A percentile compares a stretch with the other conserved stretches of the same genome.
Conservation (phyloP, 2,797 vertebrate species). For the Emydoidea blandingii region DNA sequence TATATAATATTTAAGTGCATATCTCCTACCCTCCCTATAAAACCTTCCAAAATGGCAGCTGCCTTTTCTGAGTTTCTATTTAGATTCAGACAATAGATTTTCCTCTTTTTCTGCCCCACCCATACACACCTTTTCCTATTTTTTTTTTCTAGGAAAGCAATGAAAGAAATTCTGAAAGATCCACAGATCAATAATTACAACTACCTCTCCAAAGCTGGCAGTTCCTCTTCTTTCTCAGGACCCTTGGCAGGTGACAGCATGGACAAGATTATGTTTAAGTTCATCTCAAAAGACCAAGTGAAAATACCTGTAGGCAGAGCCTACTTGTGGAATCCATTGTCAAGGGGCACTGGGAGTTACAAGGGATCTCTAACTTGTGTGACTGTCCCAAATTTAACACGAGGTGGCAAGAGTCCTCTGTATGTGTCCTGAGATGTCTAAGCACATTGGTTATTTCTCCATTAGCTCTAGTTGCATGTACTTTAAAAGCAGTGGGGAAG, state of each 20-base stretch:
- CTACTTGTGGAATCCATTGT: neutral
- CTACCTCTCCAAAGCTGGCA: conserved; percentile 50
- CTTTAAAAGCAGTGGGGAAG: neutral
- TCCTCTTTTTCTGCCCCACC: neutral
- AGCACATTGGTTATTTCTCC: neutral
- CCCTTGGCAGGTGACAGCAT: conserved; percentile 72
- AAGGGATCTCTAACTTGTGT: neutral
- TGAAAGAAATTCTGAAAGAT: conserved; percentile 65
- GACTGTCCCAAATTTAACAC: neutral
- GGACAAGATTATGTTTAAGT: neutral
- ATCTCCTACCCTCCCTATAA: neutral
- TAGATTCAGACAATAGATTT: neutral
- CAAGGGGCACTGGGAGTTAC: neutral
- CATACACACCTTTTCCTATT: neutral
- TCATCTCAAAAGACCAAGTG: neutral
- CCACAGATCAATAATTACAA: conserved; percentile 72
- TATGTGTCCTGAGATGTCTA: too few relatives aligned
- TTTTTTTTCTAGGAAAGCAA: conserved; percentile 54
- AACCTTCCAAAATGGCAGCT: neutral
- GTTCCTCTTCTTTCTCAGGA: conserved; percentile 74
- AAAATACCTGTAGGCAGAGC: neutral
- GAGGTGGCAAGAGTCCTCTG: neutral
- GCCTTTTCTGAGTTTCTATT: neutral
- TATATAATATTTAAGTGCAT: rapidly evolving
- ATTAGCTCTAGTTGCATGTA: neutral